Base-by-base conservation (phyloP, 2,888 invertebrate species). In the Poecilobothrus nobilitatus region DNA sequence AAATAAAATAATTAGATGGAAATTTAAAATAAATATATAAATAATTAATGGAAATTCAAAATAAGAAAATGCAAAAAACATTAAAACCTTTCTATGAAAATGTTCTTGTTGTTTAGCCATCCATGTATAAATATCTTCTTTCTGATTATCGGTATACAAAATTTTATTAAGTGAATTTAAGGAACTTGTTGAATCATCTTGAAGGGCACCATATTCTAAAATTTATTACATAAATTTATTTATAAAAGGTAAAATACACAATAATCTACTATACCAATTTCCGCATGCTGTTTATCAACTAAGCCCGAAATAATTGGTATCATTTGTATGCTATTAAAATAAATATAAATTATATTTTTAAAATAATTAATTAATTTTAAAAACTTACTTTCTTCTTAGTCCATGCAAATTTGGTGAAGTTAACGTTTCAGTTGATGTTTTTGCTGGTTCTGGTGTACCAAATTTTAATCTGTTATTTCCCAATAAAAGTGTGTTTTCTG, bases 91-190 rank as follows among this genome's bases (percentile, higher is more conserved):
- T 65, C 71, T 74, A 68, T 81, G 80, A 65, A 78, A 80, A 67
- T 74, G 78, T 65, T 80, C 81, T 73, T 94, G 92, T 76, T 96
- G 95, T 75, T 94, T 92, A 1, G 94, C 94, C 96, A 97, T 96
- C 96, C 96, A 97, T 75, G 91, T 92, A 80, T 97, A 96, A 64
- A 97, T 84, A 81, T 96, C 95, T 77, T 94, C 94, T n/a, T 88
- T 87, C 21, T 87, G 86, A 75, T 87, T 87, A 63, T 86, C 80
- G 9, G 76, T 72, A 5, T 78, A 70, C 78, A 80, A 80, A 69
- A 79, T 79, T 70, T 79, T 81, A 68, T 81, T 80, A 2, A 81
- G 75, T 0, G 81, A 82, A 72, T 80, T 82, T 2, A 79, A 80
- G 0, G 85, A 84, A 53, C 87, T 87, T 75, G 91, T 87, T 0